Percentiles rank a stretch among this genome's conserved stretches.
Conservation (phyloP, 2,888 invertebrate species). For the Stegana nigrithorax region DNA sequence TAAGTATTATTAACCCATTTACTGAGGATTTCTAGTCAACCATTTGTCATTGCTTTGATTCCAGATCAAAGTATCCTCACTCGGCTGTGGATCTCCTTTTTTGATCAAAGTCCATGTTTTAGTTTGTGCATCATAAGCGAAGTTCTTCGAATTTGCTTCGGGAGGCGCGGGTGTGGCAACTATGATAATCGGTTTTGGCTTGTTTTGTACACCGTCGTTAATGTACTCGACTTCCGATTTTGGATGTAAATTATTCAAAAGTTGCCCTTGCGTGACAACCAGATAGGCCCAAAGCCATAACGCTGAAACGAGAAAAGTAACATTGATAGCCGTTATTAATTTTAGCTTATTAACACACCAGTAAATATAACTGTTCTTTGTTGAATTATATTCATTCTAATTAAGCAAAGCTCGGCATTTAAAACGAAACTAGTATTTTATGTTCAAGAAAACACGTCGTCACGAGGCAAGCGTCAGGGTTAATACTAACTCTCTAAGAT, state of each 20-base stretch:
- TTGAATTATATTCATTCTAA: conserved; percentile 26
- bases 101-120: conserved; percentile 55
- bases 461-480: not conserved
- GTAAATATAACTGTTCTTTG: no score
- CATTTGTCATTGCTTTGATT: conserved; percentile 66
- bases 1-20: no score
- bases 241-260: conserved; percentile 47
- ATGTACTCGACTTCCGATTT: conserved; percentile 64
- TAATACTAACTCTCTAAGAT: not conserved
- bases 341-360: no score
- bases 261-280: conserved; percentile 7
- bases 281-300: conserved; percentile 23
- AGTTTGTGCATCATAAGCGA: conserved; percentile 51
- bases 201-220: conserved; percentile 32
- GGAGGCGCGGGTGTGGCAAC: conserved; percentile 50
- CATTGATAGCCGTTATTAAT: no score
- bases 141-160: conserved; percentile 52
- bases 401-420: conserved; percentile 15
- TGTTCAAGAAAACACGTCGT: not conserved
- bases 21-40: conserved; percentile 46
- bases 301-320: conserved; percentile 27
- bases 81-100: conserved; percentile 49
- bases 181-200: conserved; percentile 43
- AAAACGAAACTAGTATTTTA: not conserved
- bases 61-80: conserved; percentile 56